phyloP scores from a whole-genome alignment of 2,888 invertebrate genomes.

The Oscheius sp. region DNA sequence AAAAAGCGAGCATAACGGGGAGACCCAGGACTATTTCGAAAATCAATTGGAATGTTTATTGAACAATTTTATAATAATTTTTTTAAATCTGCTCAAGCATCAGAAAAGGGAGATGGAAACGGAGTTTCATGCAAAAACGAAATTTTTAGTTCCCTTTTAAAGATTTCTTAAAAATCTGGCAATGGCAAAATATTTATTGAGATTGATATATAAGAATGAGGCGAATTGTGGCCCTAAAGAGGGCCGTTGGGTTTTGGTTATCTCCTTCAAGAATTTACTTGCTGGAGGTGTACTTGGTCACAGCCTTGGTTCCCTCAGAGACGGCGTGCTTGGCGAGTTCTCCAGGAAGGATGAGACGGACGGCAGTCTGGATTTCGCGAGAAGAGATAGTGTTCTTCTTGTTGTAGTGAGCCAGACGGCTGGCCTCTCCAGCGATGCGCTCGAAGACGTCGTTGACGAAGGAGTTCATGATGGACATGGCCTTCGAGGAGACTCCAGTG shows the following conservation, averaged over 20 bases:
- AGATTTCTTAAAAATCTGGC: too few relatives aligned
- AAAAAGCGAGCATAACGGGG: too few relatives aligned
- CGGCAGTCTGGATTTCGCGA: constrained; percentile 74
- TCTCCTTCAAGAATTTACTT: constrained; percentile 36
- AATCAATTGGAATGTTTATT: too few relatives aligned
- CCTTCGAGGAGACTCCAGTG: constrained; percentile 78
- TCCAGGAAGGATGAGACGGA: constrained; percentile 56
- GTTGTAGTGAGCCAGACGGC: constrained; percentile 76
- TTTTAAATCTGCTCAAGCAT: too few relatives aligned
- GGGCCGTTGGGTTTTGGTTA: constrained; percentile 64
- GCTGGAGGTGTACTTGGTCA: constrained; percentile 53
- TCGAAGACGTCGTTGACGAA: constrained; percentile 82
- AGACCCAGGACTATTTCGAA: too few relatives aligned
- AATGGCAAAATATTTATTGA: too few relatives aligned
- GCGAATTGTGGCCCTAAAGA: constrained; percentile 64
- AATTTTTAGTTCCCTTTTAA: too few relatives aligned
- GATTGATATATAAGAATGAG: too few relatives aligned
- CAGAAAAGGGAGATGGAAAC: too few relatives aligned
- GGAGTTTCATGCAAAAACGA: too few relatives aligned
- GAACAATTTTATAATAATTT: too few relatives aligned
- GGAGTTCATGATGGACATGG: constrained; percentile 81
- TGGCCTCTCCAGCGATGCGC: constrained; percentile 75
- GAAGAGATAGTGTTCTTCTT: constrained; percentile 77
- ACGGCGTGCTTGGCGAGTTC: constrained; percentile 54
- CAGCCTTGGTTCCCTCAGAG: constrained; percentile 51